Conservation (phyloP, 1,140 invertebrate genomes). For the Nixonia krombeini region DNA sequence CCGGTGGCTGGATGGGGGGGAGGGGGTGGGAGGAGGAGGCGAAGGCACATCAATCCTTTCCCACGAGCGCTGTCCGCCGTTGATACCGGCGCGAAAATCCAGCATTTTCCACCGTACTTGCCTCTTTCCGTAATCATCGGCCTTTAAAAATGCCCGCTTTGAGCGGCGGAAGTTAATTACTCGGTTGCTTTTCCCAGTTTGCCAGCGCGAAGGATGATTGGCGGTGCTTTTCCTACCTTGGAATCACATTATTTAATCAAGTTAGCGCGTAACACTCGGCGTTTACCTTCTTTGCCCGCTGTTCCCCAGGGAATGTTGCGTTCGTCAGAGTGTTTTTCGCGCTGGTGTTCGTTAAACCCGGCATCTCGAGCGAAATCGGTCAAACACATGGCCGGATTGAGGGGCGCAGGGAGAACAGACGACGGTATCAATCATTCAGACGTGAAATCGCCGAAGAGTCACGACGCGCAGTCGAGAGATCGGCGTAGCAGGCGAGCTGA, state of each 20-base stretch:
- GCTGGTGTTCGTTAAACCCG: too few relatives aligned
- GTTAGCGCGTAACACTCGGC: too few relatives aligned
- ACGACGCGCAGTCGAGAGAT: slow-evolving; percentile 13
- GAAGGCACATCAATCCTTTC: slow-evolving; percentile 3
- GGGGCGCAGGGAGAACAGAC: too few relatives aligned
- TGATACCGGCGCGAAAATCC: slow-evolving; percentile 32
- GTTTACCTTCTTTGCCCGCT: background rate
- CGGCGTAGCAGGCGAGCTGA: slow-evolving; percentile 25
- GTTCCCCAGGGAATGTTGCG: too few relatives aligned
- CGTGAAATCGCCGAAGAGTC: slow-evolving; percentile 11
- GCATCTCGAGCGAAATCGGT: too few relatives aligned
- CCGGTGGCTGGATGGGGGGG: slow-evolving; percentile 20
- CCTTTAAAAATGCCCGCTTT: slow-evolving; percentile 10
- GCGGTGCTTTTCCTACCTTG: too few relatives aligned
- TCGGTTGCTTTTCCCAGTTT: background rate
- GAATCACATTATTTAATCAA: too few relatives aligned
- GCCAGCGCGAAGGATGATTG: too few relatives aligned
- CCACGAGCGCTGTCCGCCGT: slow-evolving; percentile 20
- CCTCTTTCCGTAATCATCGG: slow-evolving; percentile 34
- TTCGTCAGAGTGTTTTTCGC: too few relatives aligned
- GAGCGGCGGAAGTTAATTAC: background rate
- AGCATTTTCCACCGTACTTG: slow-evolving; percentile 34
- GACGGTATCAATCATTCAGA: background rate
- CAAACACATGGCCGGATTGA: too few relatives aligned
- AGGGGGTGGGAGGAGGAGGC: slow-evolving; percentile 19